Percentiles rank a stretch among this genome's conserved stretches.
Evolutionary conservation across 2,888 invertebrate genomes (phyloP).

Genomic region (Rapana venosa): DNA sequence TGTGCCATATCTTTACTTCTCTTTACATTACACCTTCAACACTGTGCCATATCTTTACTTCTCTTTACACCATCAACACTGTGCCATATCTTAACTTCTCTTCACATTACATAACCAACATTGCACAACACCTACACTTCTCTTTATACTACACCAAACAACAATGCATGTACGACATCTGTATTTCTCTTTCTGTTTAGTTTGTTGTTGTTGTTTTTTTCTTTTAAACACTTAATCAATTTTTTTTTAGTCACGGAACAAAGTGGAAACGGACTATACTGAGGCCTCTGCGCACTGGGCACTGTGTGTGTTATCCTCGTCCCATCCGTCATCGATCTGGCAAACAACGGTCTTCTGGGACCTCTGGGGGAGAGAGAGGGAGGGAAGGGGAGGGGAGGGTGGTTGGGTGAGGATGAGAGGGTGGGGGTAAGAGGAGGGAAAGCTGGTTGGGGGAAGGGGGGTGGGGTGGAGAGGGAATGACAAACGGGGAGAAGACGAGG

Average conservation of each 20-base stretch:
- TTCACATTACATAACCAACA: too few species aligned
- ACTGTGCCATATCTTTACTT: too few species aligned
- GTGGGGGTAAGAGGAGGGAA: background rate
- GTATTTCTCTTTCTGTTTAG: too few species aligned
- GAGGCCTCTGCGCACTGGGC: background rate
- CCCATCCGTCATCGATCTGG: background rate
- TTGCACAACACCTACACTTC: too few species aligned
- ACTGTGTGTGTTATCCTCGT: background rate
- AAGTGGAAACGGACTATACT: background rate
- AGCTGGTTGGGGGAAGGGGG: background rate
- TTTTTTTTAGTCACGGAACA: too few species aligned
- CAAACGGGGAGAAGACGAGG: background rate
- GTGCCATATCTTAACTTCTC: too few species aligned
- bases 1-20: too few species aligned
- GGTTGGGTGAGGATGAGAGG: background rate
- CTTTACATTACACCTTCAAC: too few species aligned
- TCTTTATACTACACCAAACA: too few species aligned
- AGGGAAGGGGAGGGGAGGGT: background rate
- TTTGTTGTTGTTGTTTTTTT: too few species aligned
- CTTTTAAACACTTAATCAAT: background rate
- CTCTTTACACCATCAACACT: too few species aligned
- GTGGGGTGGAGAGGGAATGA: background rate
- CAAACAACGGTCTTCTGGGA: background rate
- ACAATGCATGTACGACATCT: background rate
- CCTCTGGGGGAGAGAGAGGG: background rate